phyloP scores from a whole-genome alignment of 1,140 invertebrate genomes.

The Campoletis sonorensis region DNA sequence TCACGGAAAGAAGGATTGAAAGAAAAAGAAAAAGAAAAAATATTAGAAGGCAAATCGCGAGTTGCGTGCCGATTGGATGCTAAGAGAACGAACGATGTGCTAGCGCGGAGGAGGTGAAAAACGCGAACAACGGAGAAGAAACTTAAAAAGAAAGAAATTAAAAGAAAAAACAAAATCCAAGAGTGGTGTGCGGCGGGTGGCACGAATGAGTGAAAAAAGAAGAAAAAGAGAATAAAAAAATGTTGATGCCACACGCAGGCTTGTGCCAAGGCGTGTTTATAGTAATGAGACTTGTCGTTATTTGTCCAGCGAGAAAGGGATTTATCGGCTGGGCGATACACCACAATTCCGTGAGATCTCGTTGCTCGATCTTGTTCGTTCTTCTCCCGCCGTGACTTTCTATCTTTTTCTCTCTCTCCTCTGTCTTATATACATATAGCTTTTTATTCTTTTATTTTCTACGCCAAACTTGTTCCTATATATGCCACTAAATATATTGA shows the following conservation, averaged over 20 bases:
- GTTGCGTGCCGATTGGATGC: conserved; percentile 47
- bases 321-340: conserved; percentile 71
- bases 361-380: conserved; percentile 48
- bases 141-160: conserved; percentile 38
- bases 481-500: background rate
- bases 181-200: background rate
- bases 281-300: conserved; percentile 77
- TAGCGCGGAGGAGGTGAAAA: conserved; percentile 17
- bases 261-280: conserved; percentile 74
- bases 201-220: conserved; percentile 1
- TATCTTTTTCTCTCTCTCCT: conserved; percentile 29
- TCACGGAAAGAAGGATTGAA: background rate
- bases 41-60: background rate
- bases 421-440: background rate
- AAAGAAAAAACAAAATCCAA: conserved; percentile 56
- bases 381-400: conserved; percentile 29
- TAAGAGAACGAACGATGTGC: conserved; percentile 33
- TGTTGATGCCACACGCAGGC: conserved; percentile 69
- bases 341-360: conserved; percentile 68
- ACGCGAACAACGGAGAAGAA: conserved; percentile 33
- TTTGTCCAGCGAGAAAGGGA: conserved; percentile 72
- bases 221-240: conserved; percentile 23
- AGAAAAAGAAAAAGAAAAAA: background rate
- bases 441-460: conserved; percentile 6
- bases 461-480: background rate